Base-by-base conservation (phyloP, 1,140 invertebrate genomes). In the Aradophagus sp. region DNA sequence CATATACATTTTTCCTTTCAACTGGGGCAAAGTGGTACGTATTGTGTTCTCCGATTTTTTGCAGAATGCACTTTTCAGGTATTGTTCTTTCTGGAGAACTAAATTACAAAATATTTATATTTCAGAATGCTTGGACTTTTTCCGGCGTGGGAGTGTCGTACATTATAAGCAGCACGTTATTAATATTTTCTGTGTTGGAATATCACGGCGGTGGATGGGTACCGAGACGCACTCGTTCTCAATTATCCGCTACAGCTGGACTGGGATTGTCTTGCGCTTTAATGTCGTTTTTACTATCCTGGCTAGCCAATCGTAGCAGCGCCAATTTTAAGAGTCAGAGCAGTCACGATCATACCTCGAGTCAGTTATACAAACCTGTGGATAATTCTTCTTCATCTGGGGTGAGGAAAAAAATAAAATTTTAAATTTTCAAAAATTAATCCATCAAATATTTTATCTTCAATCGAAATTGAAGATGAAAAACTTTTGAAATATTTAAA, bases 1-100 rank as follows among this genome's bases (percentile, higher is more conserved):
- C 73, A 88, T 91, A 56, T 90, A 91, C 77, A 88, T 94, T 84
- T 92, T 94, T 85, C 93, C 93, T 70, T 90, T 94, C 78, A 93
- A 93, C 83, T 94, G 93, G 92, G 87, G 89, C 62, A 91, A 90
- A 88, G 80, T 94, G 88, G 93, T 93, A 83, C 89, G 90, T 88
- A 50, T 19, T 35, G n/a, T n/a, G n/a, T n/a, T n/a, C n/a, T n/a
- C n/a, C n/a, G n/a, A n/a, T n/a, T n/a, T n/a, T n/a, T n/a, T n/a
- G n/a, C n/a, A n/a, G n/a, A n/a, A n/a, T n/a, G n/a, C n/a, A n/a
- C n/a, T n/a, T n/a, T n/a, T n/a, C n/a, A n/a, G n/a, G n/a, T n/a
- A n/a, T n/a, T n/a, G n/a, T n/a, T n/a, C n/a, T n/a, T n/a, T n/a
- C n/a, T n/a, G n/a, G n/a, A n/a, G n/a, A n/a, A n/a, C n/a, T n/a